A percentile compares a stretch with the other conserved stretches of the same genome.
These are phyloP conservation scores for Drosophila nasuta DNA, from an alignment of 1,140 invertebrate species.

Conservation along the genomic window DNA sequence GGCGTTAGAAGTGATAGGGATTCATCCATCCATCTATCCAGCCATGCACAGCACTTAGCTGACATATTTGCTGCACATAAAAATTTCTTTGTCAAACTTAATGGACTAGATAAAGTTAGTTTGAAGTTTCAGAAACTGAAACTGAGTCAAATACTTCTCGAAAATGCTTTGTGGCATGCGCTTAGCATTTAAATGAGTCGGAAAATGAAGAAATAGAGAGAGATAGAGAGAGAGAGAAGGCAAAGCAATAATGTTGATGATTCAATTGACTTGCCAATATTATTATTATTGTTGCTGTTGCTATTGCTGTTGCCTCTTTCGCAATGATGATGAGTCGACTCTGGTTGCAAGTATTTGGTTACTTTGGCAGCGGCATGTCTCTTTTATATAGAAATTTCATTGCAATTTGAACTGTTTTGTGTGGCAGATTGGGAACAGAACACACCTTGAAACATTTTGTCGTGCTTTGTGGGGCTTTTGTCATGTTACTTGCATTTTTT, in stretches of 20 bases:
- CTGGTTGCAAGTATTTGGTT: conserved; percentile 21
- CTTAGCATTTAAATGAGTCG: conserved; percentile 71
- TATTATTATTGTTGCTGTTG: conserved; percentile 14
- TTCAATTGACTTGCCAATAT: conserved; percentile 64
- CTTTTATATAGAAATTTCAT: conserved; percentile 18
- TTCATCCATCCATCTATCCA: conserved; percentile 35
- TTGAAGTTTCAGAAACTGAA: conserved; percentile 20
- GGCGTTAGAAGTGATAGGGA: conserved; percentile 62
- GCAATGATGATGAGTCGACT: conserved; percentile 2
- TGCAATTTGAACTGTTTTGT: conserved; percentile 67
- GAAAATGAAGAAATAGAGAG: conserved; percentile 28
- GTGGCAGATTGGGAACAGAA: conserved; percentile 43
- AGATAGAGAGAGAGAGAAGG: neutral
- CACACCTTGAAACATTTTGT: conserved; percentile 57
- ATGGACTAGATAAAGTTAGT: conserved; percentile 79
- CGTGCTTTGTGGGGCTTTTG: conserved; percentile 56
- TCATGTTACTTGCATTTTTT: conserved; percentile 18
- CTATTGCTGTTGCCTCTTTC: conserved; percentile 1
- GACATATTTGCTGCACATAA: conserved; percentile 67
- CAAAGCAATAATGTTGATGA: conserved; percentile 49
- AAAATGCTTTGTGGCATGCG: conserved; percentile 11
- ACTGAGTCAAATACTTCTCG: conserved; percentile 22
- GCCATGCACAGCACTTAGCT: conserved; percentile 61
- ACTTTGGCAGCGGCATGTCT: conserved; percentile 35
- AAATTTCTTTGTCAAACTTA: conserved; percentile 75